Conservation (phyloP, 2,888 invertebrate genomes). For the Gymnoscelis rufifasciata region DNA sequence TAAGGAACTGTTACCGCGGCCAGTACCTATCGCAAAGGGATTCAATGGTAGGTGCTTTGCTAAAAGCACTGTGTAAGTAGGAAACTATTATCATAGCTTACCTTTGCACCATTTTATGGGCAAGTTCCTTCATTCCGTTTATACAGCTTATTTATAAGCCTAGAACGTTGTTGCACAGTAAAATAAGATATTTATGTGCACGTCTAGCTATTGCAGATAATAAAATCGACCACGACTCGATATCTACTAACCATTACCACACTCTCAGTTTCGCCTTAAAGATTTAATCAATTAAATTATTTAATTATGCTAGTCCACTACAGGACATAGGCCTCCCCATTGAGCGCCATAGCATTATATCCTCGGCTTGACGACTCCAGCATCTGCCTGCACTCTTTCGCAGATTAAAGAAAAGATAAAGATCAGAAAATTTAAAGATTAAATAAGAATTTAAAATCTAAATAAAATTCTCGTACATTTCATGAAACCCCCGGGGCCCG, state of each 20-base stretch:
- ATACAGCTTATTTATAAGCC: background rate
- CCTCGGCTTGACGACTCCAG: no score
- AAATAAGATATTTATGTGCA: background rate
- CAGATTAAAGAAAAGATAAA: no score
- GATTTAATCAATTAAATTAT: no score
- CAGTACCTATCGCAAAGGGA: conserved; percentile 47
- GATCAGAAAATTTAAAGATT: no score
- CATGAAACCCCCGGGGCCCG: conserved; percentile 27
- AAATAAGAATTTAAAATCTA: background rate
- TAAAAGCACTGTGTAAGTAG: conserved; percentile 49
- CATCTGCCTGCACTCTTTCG: no score
- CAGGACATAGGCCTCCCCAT: no score
- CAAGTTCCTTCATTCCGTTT: background rate
- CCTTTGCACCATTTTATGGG: background rate
- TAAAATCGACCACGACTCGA: background rate
- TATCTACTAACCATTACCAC: background rate
- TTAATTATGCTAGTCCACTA: no score
- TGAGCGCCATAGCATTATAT: no score
- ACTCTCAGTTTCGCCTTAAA: background rate
- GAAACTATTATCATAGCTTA: conserved; percentile 17
- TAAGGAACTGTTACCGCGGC: conserved; percentile 54
- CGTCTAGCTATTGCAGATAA: background rate
- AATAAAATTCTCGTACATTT: conserved; percentile 6
- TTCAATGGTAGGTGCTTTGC: conserved; percentile 46
- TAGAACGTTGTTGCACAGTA: conserved; percentile 10